phyloP scores from a whole-genome alignment of 2,113 vertebrate genomes.

The Syngnathus floridae region DNA sequence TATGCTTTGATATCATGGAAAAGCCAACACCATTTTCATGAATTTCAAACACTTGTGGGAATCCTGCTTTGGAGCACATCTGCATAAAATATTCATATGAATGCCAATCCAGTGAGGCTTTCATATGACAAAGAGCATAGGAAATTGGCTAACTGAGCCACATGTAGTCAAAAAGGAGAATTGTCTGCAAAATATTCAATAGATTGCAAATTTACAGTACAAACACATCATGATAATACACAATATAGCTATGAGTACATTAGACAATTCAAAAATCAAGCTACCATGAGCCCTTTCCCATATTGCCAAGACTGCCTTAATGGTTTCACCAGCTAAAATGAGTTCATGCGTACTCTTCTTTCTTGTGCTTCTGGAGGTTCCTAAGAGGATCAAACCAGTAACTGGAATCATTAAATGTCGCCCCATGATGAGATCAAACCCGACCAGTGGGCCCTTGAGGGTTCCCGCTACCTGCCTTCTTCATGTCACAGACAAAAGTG shows the following conservation, averaged over 20 bases:
- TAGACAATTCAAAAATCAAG: slow-evolving; percentile 5
- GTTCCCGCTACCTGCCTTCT: slow-evolving; percentile 43
- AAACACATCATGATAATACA: neutral
- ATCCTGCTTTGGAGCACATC: neutral
- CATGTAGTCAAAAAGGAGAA: neutral
- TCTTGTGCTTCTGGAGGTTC: slow-evolving; percentile 47
- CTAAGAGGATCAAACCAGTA: slow-evolving; percentile 47
- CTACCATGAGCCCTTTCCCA: slow-evolving; percentile 31
- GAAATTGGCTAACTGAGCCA: neutral
- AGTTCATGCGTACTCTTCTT: slow-evolving; percentile 27
- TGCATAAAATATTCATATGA: slow-evolving; percentile 4
- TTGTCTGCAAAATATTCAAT: neutral
- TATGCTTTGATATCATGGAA: neutral
- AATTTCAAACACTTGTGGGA: neutral
- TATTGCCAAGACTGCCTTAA: slow-evolving; percentile 20
- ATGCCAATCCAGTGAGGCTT: slow-evolving; percentile 6
- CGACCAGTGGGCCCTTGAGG: slow-evolving; percentile 29
- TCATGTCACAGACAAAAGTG: slow-evolving; percentile 51
- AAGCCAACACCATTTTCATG: slow-evolving; percentile 3
- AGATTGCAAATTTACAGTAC: slow-evolving; percentile 1
- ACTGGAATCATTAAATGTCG: slow-evolving; percentile 51
- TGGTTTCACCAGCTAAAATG: too few relatives aligned
- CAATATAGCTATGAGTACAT: neutral
- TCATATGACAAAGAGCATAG: neutral
- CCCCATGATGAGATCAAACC: slow-evolving; percentile 51